These are phyloP conservation scores for Homarus gammarus DNA, from an alignment of 2,888 invertebrate species.

Conservation along the genomic window DNA sequence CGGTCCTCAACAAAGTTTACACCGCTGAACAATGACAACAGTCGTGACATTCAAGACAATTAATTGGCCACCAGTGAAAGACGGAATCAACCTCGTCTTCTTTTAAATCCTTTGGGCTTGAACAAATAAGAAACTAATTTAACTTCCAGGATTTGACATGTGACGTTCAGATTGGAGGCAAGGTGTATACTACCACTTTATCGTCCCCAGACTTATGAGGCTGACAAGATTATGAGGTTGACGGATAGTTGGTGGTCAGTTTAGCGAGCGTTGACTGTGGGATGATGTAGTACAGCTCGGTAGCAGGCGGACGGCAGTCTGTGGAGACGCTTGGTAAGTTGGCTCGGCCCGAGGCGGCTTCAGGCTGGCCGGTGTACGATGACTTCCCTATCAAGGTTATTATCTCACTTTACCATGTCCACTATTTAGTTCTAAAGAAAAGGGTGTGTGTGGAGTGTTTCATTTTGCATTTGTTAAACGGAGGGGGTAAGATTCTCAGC, in stretches of 20 bases:
- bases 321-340: constrained; percentile 43
- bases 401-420: not conserved
- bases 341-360: constrained; percentile 50
- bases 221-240: constrained; percentile 45
- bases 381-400: constrained; percentile 6
- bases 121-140: not conserved
- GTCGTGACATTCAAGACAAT: not conserved
- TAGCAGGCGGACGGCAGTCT: constrained; percentile 21
- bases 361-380: constrained; percentile 57
- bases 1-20: not conserved
- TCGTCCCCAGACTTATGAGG: not conserved
- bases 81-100: not conserved
- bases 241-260: constrained; percentile 43
- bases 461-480: constrained; percentile 2
- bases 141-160: not conserved
- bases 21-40: not conserved
- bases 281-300: constrained; percentile 48
- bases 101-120: not conserved
- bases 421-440: not conserved
- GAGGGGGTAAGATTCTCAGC: not conserved
- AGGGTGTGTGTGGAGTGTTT: not conserved
- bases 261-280: constrained; percentile 57
- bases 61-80: not conserved
- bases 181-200: constrained; percentile 18
- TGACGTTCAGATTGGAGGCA: not conserved